Conservation (phyloP, 1,140 invertebrate species). For the Pseudachorutes palmiensis region DNA sequence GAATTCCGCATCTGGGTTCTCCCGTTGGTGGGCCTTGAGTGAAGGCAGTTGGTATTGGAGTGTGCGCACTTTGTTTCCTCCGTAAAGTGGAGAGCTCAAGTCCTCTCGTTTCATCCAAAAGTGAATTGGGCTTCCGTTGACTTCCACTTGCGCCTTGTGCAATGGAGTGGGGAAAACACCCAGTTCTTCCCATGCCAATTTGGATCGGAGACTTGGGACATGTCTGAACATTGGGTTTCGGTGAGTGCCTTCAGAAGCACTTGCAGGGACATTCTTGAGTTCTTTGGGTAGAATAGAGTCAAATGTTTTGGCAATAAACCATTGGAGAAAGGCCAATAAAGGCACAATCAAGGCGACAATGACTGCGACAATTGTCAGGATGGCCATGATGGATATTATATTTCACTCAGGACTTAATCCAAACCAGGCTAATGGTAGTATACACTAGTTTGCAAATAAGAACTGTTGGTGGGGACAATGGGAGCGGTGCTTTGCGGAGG, state of each 20-base stretch:
- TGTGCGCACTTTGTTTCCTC: constrained; percentile 10
- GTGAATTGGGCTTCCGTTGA: no score
- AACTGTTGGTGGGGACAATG: no score
- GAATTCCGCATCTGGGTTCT: not conserved
- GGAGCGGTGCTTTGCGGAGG: no score
- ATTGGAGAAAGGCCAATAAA: not conserved
- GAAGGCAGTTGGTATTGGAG: constrained; percentile 5
- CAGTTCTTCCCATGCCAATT: constrained; percentile 1
- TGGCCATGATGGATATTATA: no score
- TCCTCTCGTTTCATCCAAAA: constrained; percentile 15
- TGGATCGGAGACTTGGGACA: not conserved
- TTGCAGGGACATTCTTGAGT: not conserved
- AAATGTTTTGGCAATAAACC: not conserved
- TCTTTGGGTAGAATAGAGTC: not conserved
- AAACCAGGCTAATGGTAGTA: no score
- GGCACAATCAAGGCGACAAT: not conserved
- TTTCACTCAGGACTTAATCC: no score
- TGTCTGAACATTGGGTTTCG: not conserved
- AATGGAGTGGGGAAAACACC: not conserved
- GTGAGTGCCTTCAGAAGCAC: not conserved
- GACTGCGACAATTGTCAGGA: no score
- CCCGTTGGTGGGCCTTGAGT: not conserved
- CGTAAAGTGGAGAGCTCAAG: not conserved
- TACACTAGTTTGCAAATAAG: no score
- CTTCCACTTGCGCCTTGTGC: no score